These are phyloP conservation scores for Micromussa lordhowensis DNA, from an alignment of 92 coral and sea anemone genomes.

Conservation along the genomic window DNA sequence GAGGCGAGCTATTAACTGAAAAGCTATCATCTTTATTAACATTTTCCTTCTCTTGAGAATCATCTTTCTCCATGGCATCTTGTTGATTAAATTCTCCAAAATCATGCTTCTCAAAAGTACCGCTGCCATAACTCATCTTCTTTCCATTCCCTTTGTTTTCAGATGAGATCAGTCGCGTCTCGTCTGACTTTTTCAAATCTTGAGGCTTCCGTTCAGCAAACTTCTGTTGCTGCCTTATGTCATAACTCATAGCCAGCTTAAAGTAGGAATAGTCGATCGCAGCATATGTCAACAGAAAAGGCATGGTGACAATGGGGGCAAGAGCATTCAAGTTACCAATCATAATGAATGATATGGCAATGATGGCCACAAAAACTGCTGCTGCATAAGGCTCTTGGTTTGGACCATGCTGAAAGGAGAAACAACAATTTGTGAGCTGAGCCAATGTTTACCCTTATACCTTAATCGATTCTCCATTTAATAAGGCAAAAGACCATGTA, in stretches of 20 bases:
- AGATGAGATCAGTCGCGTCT: constrained; percentile 70
- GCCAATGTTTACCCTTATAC: neutral
- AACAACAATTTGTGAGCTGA: neutral
- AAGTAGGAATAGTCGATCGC: constrained; percentile 97
- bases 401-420: constrained; percentile 86
- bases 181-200: constrained; percentile 39
- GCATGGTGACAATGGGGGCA: constrained; percentile 99
- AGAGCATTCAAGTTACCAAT: constrained; percentile 95
- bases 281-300: constrained; percentile 95
- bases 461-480: neutral
- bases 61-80: constrained; percentile 82
- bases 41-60: constrained; percentile 77
- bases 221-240: constrained; percentile 82
- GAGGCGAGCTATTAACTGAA: constrained; percentile 28
- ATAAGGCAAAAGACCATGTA: no score
- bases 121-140: constrained; percentile 80
- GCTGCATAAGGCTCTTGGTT: constrained; percentile 96
- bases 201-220: constrained; percentile 49
- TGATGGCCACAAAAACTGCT: constrained; percentile 85
- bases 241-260: constrained; percentile 98
- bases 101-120: constrained; percentile 58
- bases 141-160: constrained; percentile 58
- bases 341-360: constrained; percentile 86
- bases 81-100: constrained; percentile 29
- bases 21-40: constrained; percentile 57